These are phyloP conservation scores for Triplophysa siluroides DNA, from an alignment of 2,113 vertebrate species.

Conservation along the genomic window DNA sequence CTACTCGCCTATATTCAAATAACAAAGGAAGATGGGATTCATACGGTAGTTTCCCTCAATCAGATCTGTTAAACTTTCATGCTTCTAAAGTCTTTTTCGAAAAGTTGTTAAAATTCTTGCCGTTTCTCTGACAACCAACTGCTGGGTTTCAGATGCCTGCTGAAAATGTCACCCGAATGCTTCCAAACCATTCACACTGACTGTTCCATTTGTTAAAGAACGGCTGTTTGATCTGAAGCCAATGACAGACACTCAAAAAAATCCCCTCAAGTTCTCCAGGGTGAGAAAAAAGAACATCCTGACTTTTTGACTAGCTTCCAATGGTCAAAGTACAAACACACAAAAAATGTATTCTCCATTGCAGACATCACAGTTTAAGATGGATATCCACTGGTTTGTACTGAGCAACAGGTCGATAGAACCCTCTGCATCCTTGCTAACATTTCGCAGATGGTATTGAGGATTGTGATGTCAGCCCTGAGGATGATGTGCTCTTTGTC, in stretches of 20 bases:
- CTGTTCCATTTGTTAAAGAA: constrained; percentile 43
- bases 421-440: not conserved
- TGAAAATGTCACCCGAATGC: constrained; percentile 22
- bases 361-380: constrained; percentile 16
- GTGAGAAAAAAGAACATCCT: constrained; percentile 24
- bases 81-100: constrained; percentile 1
- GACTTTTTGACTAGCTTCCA: constrained; percentile 40
- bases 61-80: constrained; percentile 3
- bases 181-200: constrained; percentile 22
- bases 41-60: constrained; percentile 3
- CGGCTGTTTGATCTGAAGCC: constrained; percentile 34
- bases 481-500: constrained; percentile 16
- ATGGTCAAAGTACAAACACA: constrained; percentile 12
- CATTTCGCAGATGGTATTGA: constrained; percentile 8
- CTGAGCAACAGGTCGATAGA: not conserved
- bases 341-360: constrained; percentile 5
- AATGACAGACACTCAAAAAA: constrained; percentile 24
- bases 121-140: constrained; percentile 1
- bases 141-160: constrained; percentile 2
- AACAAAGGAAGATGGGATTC: not conserved
- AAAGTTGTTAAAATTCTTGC: constrained; percentile 6
- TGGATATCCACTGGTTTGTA: constrained; percentile 6
- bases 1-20: not conserved
- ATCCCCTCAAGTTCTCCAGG: constrained; percentile 1
- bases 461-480: constrained; percentile 1